Conservation (phyloP, 1,140 invertebrate genomes). For the Caenorhabditis inopinata region DNA sequence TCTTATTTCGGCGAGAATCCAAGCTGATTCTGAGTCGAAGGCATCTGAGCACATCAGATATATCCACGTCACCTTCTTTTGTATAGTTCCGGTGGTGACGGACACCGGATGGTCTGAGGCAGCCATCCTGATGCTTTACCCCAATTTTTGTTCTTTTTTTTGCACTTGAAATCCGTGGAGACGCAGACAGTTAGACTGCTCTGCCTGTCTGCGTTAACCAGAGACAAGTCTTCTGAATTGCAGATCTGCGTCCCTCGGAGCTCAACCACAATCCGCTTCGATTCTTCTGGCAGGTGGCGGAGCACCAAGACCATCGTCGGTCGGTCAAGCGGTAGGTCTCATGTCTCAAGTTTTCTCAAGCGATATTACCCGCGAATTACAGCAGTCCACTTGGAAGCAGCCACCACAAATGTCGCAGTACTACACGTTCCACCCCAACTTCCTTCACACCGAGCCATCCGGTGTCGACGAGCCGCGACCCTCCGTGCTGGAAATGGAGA, state of each 20-base stretch:
- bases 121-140: too few species aligned
- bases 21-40: too few species aligned
- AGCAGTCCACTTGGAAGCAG: background rate
- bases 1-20: too few species aligned
- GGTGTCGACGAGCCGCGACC: conserved; percentile 58
- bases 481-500: conserved; percentile 64
- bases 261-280: conserved; percentile 2
- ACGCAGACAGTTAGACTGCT: too few species aligned
- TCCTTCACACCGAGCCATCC: conserved; percentile 56
- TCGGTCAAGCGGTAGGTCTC: background rate
- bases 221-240: too few species aligned
- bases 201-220: too few species aligned
- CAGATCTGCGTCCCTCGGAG: conserved; percentile 6
- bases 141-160: too few species aligned
- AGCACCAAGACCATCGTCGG: background rate
- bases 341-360: background rate
- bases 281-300: background rate
- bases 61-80: too few species aligned
- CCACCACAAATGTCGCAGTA: conserved; percentile 51
- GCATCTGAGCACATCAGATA: too few species aligned
- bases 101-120: too few species aligned
- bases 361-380: background rate
- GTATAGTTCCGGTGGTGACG: too few species aligned
- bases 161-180: too few species aligned
- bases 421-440: conserved; percentile 64